phyloP scores from a whole-genome alignment of 1,140 invertebrate genomes.

The Cylas formicarius region DNA sequence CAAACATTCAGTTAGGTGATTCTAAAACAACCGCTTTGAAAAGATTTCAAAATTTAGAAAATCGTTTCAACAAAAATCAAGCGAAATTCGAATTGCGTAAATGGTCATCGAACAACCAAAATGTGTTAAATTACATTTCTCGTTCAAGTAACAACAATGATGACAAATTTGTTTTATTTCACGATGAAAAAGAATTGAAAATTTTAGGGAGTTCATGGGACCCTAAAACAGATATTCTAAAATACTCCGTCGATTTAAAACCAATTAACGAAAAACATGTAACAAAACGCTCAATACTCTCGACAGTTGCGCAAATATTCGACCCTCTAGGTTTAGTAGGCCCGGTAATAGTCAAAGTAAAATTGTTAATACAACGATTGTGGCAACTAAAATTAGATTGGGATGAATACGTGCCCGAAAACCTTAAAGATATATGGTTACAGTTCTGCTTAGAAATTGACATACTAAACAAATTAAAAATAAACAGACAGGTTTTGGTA shows the following conservation, averaged over 20 bases:
- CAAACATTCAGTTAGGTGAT: no score
- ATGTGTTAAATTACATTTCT: no score
- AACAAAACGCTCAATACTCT: conserved; percentile 31
- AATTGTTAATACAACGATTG: conserved; percentile 41
- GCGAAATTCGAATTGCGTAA: no score
- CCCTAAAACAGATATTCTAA: conserved; percentile 25
- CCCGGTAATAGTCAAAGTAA: conserved; percentile 37
- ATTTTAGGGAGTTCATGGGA: conserved; percentile 29
- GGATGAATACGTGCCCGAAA: conserved; percentile 31
- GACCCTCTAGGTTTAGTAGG: conserved; percentile 32
- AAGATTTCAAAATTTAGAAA: no score
- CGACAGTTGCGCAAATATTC: conserved; percentile 28
- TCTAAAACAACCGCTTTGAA: no score
- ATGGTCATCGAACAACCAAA: no score
- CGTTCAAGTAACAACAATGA: no score
- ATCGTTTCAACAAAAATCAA: no score
- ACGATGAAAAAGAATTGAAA: conserved; percentile 8
- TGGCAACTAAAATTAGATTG: conserved; percentile 38
- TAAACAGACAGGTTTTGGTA: conserved; percentile 6
- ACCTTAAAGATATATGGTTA: not conserved
- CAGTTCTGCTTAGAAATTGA: not conserved
- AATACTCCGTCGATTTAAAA: conserved; percentile 23
- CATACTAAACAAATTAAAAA: conserved; percentile 5
- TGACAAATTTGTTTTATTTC: no score
- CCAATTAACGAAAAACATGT: conserved; percentile 10